Conservation (phyloP, 2,797 vertebrate species). For the Protonibea diacanthus region DNA sequence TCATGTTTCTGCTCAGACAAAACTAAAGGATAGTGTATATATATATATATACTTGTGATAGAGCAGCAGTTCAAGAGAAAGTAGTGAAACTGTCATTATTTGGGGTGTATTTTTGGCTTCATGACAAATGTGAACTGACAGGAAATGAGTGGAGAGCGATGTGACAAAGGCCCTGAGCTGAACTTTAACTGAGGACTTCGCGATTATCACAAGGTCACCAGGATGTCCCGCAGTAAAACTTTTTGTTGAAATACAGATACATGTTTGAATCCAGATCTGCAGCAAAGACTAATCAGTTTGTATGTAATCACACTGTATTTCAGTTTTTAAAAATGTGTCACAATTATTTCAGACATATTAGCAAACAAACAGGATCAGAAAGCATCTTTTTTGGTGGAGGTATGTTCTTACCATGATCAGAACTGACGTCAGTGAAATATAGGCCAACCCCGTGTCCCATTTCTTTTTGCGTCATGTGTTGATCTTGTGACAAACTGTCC, state of each 20-base stretch:
- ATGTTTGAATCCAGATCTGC: not conserved
- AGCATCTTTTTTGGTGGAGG: not conserved
- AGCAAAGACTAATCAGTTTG: not conserved
- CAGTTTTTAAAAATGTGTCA: not conserved
- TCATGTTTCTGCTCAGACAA: not conserved
- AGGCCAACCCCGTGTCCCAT: slow-evolving; percentile 23
- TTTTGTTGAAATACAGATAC: not conserved
- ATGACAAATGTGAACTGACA: not conserved
- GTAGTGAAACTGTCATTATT: not conserved
- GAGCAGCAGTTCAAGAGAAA: not conserved
- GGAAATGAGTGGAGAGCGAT: slow-evolving; percentile 12
- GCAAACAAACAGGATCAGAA: not conserved
- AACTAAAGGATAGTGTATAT: not conserved
- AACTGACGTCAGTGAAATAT: slow-evolving; percentile 22
- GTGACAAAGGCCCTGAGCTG: not conserved
- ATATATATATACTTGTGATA: not conserved
- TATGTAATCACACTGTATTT: not conserved
- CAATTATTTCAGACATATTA: not conserved
- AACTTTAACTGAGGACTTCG: not conserved
- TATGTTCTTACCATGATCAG: not conserved
- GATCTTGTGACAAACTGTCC: slow-evolving; percentile 57
- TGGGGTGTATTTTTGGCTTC: not conserved
- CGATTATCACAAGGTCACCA: not conserved
- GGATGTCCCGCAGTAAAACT: not conserved
- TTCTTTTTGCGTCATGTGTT: slow-evolving; percentile 54